phyloP scores from a whole-genome alignment of 2,113 vertebrate species.

The Sceloporus undulatus region DNA sequence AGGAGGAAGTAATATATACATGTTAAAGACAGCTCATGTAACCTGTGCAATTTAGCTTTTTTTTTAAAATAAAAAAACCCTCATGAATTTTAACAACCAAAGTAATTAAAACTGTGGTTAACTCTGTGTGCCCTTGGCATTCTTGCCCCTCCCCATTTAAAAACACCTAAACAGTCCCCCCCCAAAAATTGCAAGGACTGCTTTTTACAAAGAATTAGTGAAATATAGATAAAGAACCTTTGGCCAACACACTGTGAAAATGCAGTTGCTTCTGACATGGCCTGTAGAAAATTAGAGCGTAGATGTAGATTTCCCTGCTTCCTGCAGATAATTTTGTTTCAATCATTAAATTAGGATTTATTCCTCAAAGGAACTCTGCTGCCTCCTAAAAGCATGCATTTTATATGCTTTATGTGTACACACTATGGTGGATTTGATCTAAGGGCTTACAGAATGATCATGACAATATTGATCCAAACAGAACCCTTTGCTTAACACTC shows the following conservation, averaged over 20 bases:
- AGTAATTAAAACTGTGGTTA: slow-evolving; percentile 60
- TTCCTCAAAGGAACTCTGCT: slow-evolving; percentile 25
- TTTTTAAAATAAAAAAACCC: slow-evolving; percentile 56
- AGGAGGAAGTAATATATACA: slow-evolving; percentile 49
- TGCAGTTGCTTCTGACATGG: accelerated
- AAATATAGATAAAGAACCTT: accelerated
- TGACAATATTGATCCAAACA: slow-evolving; percentile 9
- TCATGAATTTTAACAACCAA: slow-evolving; percentile 68
- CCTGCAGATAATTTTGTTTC: neutral
- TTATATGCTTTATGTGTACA: neutral
- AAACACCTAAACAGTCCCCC: neutral
- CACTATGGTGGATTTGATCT: neutral
- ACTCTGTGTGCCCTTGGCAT: neutral
- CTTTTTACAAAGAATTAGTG: accelerated
- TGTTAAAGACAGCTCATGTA: slow-evolving; percentile 69
- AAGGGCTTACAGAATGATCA: neutral
- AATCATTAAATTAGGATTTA: neutral
- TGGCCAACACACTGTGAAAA: no score
- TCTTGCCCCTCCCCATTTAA: neutral
- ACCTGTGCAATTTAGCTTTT: slow-evolving; percentile 64
- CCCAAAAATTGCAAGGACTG: neutral
- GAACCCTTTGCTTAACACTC: neutral
- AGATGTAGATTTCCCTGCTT: neutral
- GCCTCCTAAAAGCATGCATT: slow-evolving; percentile 41
- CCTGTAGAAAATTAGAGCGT: neutral